Conservation (phyloP, 2,113 vertebrate genomes). For the Nothoprocta perdicaria region DNA sequence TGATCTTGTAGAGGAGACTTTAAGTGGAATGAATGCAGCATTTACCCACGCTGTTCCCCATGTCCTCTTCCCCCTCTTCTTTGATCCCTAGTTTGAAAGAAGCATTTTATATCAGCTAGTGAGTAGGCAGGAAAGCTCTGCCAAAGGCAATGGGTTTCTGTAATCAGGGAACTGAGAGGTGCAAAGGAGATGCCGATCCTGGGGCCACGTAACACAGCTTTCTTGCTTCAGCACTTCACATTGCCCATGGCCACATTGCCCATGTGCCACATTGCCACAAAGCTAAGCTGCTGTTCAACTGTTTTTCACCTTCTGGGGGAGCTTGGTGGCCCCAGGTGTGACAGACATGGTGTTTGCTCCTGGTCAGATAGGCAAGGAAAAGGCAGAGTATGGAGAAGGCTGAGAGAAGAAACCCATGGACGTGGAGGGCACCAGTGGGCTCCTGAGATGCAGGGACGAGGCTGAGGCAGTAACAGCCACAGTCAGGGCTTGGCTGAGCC, state of each 20-base stretch:
- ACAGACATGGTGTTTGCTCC: neutral
- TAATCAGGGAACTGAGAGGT: neutral
- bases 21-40: neutral
- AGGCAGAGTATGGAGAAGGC: no score
- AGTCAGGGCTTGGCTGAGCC: neutral
- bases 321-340: neutral
- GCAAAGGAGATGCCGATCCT: neutral
- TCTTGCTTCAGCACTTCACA: neutral
- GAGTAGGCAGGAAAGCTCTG: neutral
- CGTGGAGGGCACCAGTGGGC: neutral
- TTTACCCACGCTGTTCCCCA: neutral
- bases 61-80: neutral
- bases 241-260: neutral
- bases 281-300: neutral
- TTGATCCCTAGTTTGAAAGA: neutral
- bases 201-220: neutral
- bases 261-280: neutral
- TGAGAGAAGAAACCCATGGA: no score
- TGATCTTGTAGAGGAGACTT: neutral
- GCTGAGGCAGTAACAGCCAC: neutral
- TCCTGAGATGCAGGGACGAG: neutral
- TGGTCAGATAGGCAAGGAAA: neutral
- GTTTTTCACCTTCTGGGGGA: neutral
- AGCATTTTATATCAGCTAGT: neutral
- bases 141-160: rapidly evolving